These are phyloP conservation scores for Papilio polyxenes DNA, from an alignment of 1,140 invertebrate genomes.

Conservation along the genomic window DNA sequence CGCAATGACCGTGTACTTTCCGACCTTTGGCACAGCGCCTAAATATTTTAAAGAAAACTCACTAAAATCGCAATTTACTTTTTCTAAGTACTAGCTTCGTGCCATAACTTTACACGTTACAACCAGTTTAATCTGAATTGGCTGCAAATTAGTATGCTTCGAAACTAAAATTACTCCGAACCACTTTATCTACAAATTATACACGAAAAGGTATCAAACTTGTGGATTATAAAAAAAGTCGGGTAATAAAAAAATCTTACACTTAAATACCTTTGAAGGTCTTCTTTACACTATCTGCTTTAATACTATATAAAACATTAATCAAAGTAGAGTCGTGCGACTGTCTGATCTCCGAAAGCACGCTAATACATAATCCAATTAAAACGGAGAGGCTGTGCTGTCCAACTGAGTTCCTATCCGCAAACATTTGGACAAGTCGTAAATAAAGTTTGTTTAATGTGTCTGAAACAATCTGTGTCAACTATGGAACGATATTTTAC, in stretches of 20 bases:
- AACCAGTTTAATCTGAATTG: not conserved
- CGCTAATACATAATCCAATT: not conserved
- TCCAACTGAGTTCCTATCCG: not conserved
- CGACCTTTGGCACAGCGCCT: conserved; percentile 5
- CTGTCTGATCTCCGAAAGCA: not conserved
- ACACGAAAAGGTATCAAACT: no score
- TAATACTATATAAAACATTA: not conserved
- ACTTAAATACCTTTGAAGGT: not conserved
- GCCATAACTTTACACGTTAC: not conserved
- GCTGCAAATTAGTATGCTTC: not conserved
- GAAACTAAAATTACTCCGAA: not conserved
- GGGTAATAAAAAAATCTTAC: not conserved
- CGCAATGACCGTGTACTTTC: not conserved
- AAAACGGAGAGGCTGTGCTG: not conserved
- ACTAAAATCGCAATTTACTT: not conserved
- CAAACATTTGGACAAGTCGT: not conserved
- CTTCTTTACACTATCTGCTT: not conserved
- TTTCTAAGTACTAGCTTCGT: not conserved
- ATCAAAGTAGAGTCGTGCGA: not conserved
- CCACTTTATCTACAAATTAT: not conserved
- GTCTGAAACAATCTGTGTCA: not conserved
- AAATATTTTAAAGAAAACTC: not conserved
- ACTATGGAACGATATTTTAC: not conserved
- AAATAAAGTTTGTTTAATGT: conserved; percentile 5
- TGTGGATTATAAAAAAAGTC: no score